Evolutionary conservation across 2,888 invertebrate species (phyloP).

Genomic region (Diarsia dahlii): DNA sequence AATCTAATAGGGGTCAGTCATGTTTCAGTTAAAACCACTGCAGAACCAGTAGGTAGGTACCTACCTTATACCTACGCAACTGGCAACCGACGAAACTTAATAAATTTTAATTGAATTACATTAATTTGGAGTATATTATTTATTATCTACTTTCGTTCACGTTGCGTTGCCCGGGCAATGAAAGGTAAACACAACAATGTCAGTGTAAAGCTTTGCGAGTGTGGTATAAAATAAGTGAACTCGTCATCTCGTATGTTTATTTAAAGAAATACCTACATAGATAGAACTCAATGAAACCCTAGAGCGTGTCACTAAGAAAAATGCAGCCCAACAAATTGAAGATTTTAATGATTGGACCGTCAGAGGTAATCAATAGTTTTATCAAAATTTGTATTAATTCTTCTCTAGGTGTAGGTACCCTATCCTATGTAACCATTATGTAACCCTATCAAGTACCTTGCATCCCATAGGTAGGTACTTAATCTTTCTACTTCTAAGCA

Average conservation of each 20-base stretch:
- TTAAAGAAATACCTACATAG: neutral
- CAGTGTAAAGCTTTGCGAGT: conserved; percentile 20
- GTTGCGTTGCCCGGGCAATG: conserved; percentile 66
- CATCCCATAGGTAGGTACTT: neutral
- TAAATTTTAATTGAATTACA: neutral
- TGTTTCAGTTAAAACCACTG: neutral
- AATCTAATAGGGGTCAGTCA: neutral
- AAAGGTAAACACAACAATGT: conserved; percentile 60
- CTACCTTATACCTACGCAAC: too few relatives aligned
- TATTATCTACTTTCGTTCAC: too few relatives aligned
- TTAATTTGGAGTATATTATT: neutral
- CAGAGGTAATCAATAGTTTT: conserved; percentile 74
- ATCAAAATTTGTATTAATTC: neutral
- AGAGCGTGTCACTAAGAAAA: conserved; percentile 9
- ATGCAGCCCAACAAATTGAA: conserved; percentile 89
- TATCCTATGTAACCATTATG: neutral
- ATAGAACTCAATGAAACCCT: neutral
- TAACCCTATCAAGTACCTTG: neutral
- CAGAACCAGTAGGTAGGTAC: neutral
- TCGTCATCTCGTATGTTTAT: neutral
- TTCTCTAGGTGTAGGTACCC: too few relatives aligned
- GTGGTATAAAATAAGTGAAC: neutral
- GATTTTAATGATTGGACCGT: conserved; percentile 90
- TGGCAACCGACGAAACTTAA: neutral
- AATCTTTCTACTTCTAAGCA: neutral